A percentile compares a stretch with the other conserved stretches of the same genome.
phyloP scores from a whole-genome alignment of 2,797 vertebrate species.

The Leptodactylus fallax region DNA sequence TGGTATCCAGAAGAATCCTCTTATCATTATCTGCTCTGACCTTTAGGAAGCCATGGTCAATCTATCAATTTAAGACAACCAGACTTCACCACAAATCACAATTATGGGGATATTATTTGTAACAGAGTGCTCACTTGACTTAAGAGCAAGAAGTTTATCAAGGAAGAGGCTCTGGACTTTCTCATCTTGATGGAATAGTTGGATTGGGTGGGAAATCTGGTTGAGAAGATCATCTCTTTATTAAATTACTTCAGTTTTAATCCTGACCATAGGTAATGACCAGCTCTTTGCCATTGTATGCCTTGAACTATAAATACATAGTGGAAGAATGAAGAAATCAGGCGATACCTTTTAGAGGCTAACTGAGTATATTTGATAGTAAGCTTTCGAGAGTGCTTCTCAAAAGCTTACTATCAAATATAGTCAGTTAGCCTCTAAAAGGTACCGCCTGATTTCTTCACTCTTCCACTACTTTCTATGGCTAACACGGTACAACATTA shows the following conservation, averaged over 20 bases:
- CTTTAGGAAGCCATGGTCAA: neutral
- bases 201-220: neutral
- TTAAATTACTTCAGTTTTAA: neutral
- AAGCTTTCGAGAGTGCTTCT: too few relatives aligned
- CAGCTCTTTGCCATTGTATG: neutral
- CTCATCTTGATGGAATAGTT: neutral
- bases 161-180: neutral
- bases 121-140: neutral
- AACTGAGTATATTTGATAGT: too few relatives aligned
- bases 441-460: too few relatives aligned
- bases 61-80: slow-evolving; percentile 8
- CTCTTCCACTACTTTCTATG: too few relatives aligned
- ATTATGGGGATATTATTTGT: neutral
- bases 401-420: too few relatives aligned
- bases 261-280: neutral
- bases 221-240: neutral
- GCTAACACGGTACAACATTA: too few relatives aligned
- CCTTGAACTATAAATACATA: too few relatives aligned
- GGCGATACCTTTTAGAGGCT: too few relatives aligned
- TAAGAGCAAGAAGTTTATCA: neutral
- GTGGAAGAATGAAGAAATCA: too few relatives aligned
- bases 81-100: neutral
- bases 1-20: neutral
- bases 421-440: too few relatives aligned
- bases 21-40: neutral